Conservation (phyloP, 2,113 vertebrate genomes). For the Hippocampus guttulatus region DNA sequence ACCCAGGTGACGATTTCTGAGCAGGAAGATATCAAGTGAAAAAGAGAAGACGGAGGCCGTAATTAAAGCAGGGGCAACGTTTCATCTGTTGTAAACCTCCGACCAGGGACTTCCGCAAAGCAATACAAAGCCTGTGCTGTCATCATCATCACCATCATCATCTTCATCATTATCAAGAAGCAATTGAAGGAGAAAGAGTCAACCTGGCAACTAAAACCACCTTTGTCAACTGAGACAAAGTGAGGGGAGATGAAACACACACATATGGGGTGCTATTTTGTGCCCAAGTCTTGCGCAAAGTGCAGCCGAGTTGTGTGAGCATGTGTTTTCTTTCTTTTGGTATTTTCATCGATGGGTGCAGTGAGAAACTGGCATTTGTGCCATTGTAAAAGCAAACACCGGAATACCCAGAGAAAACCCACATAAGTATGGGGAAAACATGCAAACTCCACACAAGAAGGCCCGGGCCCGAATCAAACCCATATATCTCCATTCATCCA, state of each 20-base stretch:
- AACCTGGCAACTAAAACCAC: conserved; percentile 63
- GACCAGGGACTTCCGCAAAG: conserved; percentile 67
- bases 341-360: no score
- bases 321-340: no score
- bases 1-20: conserved; percentile 36
- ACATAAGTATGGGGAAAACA: no score
- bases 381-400: no score
- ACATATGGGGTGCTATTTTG: neutral
- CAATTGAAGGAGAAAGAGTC: conserved; percentile 67
- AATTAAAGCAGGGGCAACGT: conserved; percentile 71
- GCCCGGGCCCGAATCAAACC: no score
- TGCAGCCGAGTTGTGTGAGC: no score
- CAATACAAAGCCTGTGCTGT: conserved; percentile 70
- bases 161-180: conserved; percentile 70
- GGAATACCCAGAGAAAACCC: no score
- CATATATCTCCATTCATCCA: no score
- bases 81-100: conserved; percentile 69
- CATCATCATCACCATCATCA: conserved; percentile 63
- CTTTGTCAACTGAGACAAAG: conserved; percentile 57
- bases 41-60: conserved; percentile 55
- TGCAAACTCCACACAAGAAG: no score
- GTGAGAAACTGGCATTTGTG: no score
- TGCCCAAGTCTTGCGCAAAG: no score
- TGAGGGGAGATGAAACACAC: conserved; percentile 7
- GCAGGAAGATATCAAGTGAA: conserved; percentile 54